These are phyloP conservation scores for Vanessa atalanta DNA, from an alignment of 1,140 invertebrate species.

Conservation along the genomic window DNA sequence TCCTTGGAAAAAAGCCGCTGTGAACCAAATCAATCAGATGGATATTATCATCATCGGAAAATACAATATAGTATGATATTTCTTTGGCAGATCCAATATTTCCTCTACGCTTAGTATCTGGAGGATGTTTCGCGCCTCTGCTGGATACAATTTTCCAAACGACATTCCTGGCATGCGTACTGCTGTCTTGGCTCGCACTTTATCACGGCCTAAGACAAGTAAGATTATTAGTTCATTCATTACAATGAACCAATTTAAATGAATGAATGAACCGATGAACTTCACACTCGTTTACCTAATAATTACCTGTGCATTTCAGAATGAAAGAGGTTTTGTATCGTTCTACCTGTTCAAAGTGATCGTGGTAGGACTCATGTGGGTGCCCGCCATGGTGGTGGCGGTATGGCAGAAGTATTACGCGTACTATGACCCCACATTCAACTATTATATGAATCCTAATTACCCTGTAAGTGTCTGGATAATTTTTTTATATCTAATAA, in stretches of 20 bases:
- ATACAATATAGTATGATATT: not conserved
- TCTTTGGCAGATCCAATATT: conserved; percentile 92
- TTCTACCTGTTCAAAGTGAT: conserved; percentile 97
- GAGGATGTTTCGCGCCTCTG: conserved; percentile 95
- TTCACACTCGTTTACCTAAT: no score
- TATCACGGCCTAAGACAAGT: conserved; percentile 97
- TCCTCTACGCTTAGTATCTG: conserved; percentile 93
- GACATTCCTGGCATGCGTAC: conserved; percentile 91
- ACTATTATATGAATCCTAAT: conserved; percentile 93
- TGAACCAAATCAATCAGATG: no score
- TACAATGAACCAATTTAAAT: no score
- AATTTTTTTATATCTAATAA: not conserved
- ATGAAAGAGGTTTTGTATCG: conserved; percentile 89
- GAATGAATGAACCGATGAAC: no score
- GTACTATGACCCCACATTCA: conserved; percentile 95
- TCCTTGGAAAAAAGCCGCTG: no score
- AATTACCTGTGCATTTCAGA: conserved; percentile 80
- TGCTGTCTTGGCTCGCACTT: conserved; percentile 96
- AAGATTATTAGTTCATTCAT: conserved; percentile 25
- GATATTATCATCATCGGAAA: no score
- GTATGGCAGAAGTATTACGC: conserved; percentile 95
- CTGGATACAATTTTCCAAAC: conserved; percentile 95
- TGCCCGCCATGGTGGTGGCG: conserved; percentile 91
- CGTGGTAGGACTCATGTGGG: conserved; percentile 93
- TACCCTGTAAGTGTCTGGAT: conserved; percentile 87